phyloP scores from a whole-genome alignment of 2,113 vertebrate species.

The Thamnaconus septentrionalis region DNA sequence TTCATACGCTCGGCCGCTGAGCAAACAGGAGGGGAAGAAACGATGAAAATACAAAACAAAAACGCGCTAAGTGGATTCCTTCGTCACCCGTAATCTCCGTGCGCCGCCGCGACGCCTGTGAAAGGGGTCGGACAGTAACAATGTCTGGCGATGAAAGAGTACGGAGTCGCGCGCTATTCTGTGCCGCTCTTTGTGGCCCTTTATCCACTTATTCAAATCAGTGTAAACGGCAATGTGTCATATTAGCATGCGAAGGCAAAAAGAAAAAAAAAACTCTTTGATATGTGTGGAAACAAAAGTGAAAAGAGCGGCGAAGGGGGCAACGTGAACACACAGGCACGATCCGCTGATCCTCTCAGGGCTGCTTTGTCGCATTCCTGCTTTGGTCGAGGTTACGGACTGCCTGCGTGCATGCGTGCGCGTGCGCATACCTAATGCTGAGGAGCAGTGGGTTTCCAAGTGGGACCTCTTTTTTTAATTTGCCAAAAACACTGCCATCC shows the following conservation, averaged over 20 bases:
- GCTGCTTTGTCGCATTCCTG: constrained; percentile 46
- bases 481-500: constrained; percentile 27
- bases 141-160: constrained; percentile 69
- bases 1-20: constrained; percentile 46
- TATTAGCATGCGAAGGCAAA: constrained; percentile 54
- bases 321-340: constrained; percentile 44
- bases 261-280: constrained; percentile 61
- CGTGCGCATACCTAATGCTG: constrained; percentile 1
- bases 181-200: constrained; percentile 57
- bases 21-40: constrained; percentile 64
- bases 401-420: constrained; percentile 6
- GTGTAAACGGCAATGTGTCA: constrained; percentile 63
- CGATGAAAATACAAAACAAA: constrained; percentile 66
- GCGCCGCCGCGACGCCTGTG: constrained; percentile 43
- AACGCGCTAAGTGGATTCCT: constrained; percentile 72
- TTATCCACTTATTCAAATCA: constrained; percentile 76
- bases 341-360: constrained; percentile 51
- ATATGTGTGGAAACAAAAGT: constrained; percentile 64
- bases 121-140: constrained; percentile 66
- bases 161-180: constrained; percentile 60
- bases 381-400: constrained; percentile 43
- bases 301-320: constrained; percentile 51
- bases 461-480: constrained; percentile 23
- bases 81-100: constrained; percentile 62
- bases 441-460: constrained; percentile 27